phyloP scores from a whole-genome alignment of 1,140 invertebrate genomes.

The Brachionus asplanchnoidis region DNA sequence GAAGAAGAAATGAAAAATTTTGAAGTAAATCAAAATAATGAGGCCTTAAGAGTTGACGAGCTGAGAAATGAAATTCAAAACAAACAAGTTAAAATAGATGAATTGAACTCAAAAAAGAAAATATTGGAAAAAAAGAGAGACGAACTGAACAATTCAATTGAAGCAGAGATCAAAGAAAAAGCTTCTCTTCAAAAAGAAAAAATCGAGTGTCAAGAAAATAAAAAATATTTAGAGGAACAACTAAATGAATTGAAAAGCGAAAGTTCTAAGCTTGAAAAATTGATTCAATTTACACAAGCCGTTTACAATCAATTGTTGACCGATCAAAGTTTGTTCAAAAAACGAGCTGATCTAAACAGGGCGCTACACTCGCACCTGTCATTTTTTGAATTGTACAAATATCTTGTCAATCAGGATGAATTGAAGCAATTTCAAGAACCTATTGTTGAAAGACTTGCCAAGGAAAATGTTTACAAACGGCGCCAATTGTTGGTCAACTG shows the following conservation, averaged over 20 bases:
- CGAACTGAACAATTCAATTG: not conserved
- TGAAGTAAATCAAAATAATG: not conserved
- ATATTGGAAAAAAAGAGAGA: not conserved
- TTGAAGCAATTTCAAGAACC: not conserved
- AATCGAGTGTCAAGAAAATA: not conserved
- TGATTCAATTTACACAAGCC: not conserved
- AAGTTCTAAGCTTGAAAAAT: not conserved
- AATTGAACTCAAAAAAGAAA: not conserved
- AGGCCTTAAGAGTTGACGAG: not conserved
- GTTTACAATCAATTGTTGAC: not conserved
- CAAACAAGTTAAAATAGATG: not conserved
- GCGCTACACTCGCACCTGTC: not conserved
- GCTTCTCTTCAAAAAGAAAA: not conserved
- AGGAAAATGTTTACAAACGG: not conserved
- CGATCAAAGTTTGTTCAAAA: not conserved
- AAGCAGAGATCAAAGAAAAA: not conserved
- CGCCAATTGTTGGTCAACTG: not conserved
- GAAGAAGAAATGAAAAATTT: not conserved
- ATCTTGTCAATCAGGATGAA: not conserved
- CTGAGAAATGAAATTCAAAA: not conserved
- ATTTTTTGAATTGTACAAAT: not conserved
- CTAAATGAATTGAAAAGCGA: not conserved
- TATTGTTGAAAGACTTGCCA: not conserved
- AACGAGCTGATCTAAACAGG: not conserved
- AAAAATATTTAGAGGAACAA: not conserved